These are phyloP conservation scores for Nomada ruficornis DNA, from an alignment of 2,888 invertebrate genomes.

Conservation along the genomic window DNA sequence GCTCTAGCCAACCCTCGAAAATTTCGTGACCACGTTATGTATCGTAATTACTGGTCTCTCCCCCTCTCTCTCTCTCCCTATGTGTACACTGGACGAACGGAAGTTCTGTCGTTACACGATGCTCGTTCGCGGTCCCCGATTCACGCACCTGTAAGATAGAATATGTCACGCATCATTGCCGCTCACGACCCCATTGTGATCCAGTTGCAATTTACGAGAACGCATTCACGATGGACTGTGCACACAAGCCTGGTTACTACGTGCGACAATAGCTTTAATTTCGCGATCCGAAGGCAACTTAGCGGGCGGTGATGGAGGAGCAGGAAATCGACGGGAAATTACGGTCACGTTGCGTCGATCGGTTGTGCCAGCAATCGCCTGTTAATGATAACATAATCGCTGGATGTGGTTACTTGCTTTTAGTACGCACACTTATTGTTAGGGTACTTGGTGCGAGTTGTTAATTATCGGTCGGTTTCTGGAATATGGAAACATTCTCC, in stretches of 20 bases:
- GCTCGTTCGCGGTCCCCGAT: constrained; percentile 15
- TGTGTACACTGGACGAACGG: background rate
- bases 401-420: background rate
- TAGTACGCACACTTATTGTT: no score
- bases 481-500: no score
- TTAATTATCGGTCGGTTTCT: no score
- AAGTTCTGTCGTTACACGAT: constrained; percentile 5
- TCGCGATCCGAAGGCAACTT: constrained; percentile 34
- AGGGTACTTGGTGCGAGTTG: no score
- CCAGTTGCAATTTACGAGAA: constrained; percentile 43
- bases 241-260: constrained; percentile 3
- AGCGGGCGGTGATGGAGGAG: constrained; percentile 36
- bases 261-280: constrained; percentile 52
- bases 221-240: constrained; percentile 19
- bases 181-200: constrained; percentile 44
- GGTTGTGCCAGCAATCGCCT: constrained; percentile 8
- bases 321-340: constrained; percentile 60
- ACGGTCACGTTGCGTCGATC: constrained; percentile 35
- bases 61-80: background rate
- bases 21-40: constrained; percentile 5
- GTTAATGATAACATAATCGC: constrained; percentile 35
- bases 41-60: constrained; percentile 22
- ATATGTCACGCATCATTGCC: constrained; percentile 51
- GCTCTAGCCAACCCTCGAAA: background rate
- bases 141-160: constrained; percentile 37